These are phyloP conservation scores for Coptodon rendalli DNA, from an alignment of 2,113 vertebrate genomes.

Conservation along the genomic window DNA sequence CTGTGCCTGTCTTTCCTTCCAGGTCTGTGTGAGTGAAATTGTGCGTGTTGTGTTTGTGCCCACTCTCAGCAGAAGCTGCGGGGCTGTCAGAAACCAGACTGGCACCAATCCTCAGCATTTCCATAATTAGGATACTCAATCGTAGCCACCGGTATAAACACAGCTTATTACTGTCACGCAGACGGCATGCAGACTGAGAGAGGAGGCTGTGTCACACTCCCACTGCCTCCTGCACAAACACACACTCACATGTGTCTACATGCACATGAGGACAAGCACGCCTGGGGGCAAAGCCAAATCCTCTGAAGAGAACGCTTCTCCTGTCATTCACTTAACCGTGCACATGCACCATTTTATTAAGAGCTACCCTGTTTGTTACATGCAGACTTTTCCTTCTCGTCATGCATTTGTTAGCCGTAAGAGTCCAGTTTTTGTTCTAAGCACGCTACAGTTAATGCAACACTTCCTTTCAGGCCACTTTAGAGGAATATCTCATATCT, in stretches of 20 bases:
- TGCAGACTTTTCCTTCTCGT: background rate
- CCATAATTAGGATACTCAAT: constrained; percentile 59
- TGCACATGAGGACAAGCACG: background rate
- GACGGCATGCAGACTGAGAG: constrained; percentile 14
- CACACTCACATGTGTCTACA: background rate
- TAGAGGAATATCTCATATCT: background rate
- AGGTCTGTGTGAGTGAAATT: background rate
- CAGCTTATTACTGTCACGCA: constrained; percentile 62
- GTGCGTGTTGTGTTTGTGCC: background rate
- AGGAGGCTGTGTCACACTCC: constrained; percentile 4
- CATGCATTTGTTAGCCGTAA: fast-evolving
- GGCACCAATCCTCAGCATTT: constrained; percentile 49
- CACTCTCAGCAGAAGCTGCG: constrained; percentile 25
- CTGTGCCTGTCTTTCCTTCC: background rate
- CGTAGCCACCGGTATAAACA: constrained; percentile 57
- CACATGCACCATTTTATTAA: background rate
- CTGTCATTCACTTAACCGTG: background rate
- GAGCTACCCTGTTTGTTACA: fast-evolving
- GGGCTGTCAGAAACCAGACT: constrained; percentile 38
- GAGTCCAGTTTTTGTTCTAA: background rate
- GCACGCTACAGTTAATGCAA: background rate
- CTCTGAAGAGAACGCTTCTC: background rate
- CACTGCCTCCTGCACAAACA: background rate
- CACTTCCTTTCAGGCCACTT: background rate
- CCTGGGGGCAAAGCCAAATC: background rate